Percentiles rank a stretch among this genome's conserved stretches.
Conservation (phyloP, 1,140 invertebrate genomes). For the Leptinotarsa lineolata region DNA sequence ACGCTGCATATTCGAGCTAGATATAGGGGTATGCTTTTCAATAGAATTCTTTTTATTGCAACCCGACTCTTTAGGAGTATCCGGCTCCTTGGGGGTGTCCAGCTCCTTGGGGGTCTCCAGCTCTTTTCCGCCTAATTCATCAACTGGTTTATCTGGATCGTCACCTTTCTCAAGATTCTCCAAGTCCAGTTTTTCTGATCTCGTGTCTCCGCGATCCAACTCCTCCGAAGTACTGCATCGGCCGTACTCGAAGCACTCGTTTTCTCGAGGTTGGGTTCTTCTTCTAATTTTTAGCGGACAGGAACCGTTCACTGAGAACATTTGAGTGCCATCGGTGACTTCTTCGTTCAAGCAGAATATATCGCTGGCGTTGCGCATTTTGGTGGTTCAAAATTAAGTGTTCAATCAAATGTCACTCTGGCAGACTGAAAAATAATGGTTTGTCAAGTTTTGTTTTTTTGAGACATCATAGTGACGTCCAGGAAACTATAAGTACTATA, state of each 20-base stretch:
- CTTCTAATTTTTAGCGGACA: constrained; percentile 35
- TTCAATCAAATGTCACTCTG: not conserved
- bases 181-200: not conserved
- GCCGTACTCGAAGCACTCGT: constrained; percentile 21
- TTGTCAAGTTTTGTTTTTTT: no score
- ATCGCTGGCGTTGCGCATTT: constrained; percentile 46
- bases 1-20: constrained; percentile 40
- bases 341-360: constrained; percentile 47
- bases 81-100: not conserved
- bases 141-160: constrained; percentile 14
- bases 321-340: constrained; percentile 42
- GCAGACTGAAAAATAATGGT: not conserved
- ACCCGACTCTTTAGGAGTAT: not conserved
- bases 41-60: constrained; percentile 15
- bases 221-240: constrained; percentile 11
- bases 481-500: no score
- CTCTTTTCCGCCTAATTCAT: constrained; percentile 16
- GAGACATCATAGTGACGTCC: no score
- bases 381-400: constrained; percentile 7
- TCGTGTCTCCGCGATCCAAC: constrained; percentile 14
- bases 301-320: constrained; percentile 45
- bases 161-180: constrained; percentile 12
- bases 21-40: constrained; percentile 17
- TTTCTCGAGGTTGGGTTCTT: constrained; percentile 30
- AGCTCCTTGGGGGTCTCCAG: not conserved